Percentiles rank a stretch among this genome's conserved stretches.
These are phyloP conservation scores for Gorsachius magnificus DNA, from an alignment of 2,797 vertebrate genomes.

Conservation along the genomic window DNA sequence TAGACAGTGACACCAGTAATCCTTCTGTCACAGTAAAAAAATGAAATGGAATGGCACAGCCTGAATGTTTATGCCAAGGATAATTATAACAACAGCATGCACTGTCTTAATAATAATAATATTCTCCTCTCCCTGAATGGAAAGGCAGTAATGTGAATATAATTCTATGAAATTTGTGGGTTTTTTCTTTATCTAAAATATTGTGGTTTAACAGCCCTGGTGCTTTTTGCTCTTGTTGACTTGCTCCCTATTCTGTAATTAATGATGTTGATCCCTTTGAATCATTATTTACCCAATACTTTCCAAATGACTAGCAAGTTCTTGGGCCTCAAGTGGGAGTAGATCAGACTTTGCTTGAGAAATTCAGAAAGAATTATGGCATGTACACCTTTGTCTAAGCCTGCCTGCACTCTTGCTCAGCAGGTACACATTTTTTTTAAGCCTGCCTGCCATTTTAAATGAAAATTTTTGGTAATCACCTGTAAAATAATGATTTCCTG, in stretches of 20 bases:
- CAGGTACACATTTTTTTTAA: neutral
- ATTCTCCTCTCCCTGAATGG: neutral
- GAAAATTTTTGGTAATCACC: neutral
- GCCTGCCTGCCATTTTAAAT: neutral
- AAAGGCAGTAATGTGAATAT: neutral
- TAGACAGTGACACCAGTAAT: neutral
- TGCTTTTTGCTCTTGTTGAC: neutral
- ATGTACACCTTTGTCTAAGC: rapidly evolving
- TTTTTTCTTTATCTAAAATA: neutral
- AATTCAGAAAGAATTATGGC: neutral
- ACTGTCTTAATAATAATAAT: neutral
- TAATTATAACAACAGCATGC: neutral
- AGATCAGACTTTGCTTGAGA: neutral
- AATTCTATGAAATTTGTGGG: neutral
- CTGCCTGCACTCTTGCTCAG: neutral
- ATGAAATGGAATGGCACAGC: neutral
- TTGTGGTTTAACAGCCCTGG: neutral
- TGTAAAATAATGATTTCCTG: neutral
- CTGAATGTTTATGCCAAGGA: neutral
- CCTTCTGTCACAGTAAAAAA: neutral
- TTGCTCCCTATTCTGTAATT: neutral
- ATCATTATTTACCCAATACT: neutral
- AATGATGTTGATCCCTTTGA: neutral
- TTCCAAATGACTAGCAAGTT: neutral
- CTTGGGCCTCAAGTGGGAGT: neutral